Percentiles rank a stretch among this genome's conserved stretches.
Conservation (phyloP, 2,797 vertebrate species). For the Carapus acus region DNA sequence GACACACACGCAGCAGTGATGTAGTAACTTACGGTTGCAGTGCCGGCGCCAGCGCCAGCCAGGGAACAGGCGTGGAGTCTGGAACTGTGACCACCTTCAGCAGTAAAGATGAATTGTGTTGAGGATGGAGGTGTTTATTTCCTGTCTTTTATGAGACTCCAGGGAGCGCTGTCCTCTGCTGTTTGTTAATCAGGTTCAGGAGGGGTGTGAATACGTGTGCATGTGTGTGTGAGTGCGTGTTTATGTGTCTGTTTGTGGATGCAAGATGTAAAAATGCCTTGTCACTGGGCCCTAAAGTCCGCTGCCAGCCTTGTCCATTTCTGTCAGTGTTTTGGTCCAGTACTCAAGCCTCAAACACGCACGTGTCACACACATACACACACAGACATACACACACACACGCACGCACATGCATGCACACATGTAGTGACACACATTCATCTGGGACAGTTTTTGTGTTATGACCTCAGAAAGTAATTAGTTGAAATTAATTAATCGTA, state of each 20-base stretch:
- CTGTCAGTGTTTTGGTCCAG: too few species aligned
- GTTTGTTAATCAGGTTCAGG: constrained; percentile 43
- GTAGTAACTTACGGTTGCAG: constrained; percentile 27
- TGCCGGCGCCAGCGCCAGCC: constrained; percentile 7
- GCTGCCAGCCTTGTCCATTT: not conserved
- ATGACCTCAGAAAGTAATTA: too few species aligned
- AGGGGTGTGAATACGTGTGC: constrained; percentile 15
- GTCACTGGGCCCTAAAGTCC: not conserved
- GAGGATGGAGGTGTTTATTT: constrained; percentile 36
- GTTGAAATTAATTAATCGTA: too few species aligned
- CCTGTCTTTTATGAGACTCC: constrained; percentile 28
- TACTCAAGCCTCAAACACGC: too few species aligned
- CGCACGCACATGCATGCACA: too few species aligned
- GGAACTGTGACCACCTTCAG: constrained; percentile 34
- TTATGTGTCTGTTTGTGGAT: constrained; percentile 24
- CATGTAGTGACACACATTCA: too few species aligned
- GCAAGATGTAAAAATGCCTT: constrained; percentile 2
- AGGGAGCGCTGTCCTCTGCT: constrained; percentile 24
- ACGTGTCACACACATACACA: too few species aligned
- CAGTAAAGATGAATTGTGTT: constrained; percentile 51
- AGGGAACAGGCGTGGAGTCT: constrained; percentile 9
- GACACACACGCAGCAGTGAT: constrained; percentile 13
- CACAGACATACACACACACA: too few species aligned
- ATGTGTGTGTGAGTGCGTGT: constrained; percentile 22
- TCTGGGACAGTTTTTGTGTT: too few species aligned